These are phyloP conservation scores for Marmota monax DNA, from an alignment of 2,113 vertebrate genomes.

Conservation along the genomic window DNA sequence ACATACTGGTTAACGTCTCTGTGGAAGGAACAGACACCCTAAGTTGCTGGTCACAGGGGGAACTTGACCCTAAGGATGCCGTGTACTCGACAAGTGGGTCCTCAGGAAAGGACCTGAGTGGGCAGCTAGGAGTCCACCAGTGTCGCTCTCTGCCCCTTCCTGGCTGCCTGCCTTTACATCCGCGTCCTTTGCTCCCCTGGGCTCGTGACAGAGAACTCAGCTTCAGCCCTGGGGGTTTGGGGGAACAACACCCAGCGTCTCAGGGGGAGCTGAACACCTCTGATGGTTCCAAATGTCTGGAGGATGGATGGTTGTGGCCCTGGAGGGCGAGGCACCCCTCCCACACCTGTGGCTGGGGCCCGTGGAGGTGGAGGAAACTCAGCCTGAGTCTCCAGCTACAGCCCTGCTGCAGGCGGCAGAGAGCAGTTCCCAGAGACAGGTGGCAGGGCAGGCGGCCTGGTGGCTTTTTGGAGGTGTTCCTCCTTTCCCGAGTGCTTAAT, in stretches of 20 bases:
- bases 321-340: not conserved
- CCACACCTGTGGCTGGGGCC: not conserved
- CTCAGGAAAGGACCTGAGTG: not conserved
- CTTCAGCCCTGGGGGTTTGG: not conserved
- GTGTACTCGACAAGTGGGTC: not conserved
- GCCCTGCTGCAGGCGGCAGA: not conserved
- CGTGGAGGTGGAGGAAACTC: not conserved
- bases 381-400: not conserved
- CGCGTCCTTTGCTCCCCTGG: not conserved
- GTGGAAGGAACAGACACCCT: not conserved
- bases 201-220: not conserved
- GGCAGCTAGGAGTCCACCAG: not conserved
- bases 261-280: not conserved
- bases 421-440: not conserved
- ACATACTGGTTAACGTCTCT: not conserved
- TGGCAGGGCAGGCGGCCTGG: too few relatives aligned
- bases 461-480: not conserved
- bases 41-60: not conserved
- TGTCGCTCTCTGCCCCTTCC: not conserved
- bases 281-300: not conserved
- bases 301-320: not conserved
- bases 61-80: not conserved
- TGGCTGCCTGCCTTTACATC: rapidly evolving
- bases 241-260: not conserved
- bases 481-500: conserved; percentile 47